Conservation (phyloP, 2,888 invertebrate species). For the Drepana falcataria region DNA sequence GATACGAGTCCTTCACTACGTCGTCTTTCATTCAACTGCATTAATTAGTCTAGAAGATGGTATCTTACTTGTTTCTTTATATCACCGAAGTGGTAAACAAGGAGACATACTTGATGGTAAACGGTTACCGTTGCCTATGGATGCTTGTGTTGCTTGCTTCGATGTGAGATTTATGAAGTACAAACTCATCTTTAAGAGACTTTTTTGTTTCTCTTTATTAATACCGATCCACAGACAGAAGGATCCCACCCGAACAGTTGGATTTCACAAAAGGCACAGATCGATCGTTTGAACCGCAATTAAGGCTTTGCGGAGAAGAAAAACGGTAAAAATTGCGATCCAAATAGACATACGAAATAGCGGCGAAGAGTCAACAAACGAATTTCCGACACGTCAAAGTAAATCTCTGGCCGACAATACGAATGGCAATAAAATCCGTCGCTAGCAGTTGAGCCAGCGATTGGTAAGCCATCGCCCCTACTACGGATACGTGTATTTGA, state of each 20-base stretch:
- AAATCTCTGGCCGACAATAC: conserved; percentile 73
- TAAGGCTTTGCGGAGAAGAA: conserved; percentile 34
- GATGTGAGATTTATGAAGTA: not conserved
- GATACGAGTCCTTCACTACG: too few relatives aligned
- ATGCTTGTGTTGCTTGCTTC: too few relatives aligned
- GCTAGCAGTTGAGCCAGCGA: conserved; percentile 51
- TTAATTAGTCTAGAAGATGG: too few relatives aligned
- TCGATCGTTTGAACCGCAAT: conserved; percentile 23
- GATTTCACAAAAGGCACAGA: not conserved
- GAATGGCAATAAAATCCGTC: conserved; percentile 74
- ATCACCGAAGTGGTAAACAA: too few relatives aligned
- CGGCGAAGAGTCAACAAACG: conserved; percentile 64
- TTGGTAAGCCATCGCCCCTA: conserved; percentile 58
- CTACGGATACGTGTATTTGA: conserved; percentile 14
- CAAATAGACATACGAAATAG: conserved; percentile 45
- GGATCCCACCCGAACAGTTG: not conserved
- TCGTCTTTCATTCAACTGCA: too few relatives aligned
- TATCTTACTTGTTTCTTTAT: too few relatives aligned
- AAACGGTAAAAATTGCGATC: conserved; percentile 32
- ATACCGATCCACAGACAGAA: not conserved
- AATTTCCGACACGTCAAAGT: conserved; percentile 72
- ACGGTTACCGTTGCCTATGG: too few relatives aligned
- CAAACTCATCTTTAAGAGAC: not conserved
- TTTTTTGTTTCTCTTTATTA: not conserved
- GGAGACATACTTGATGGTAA: too few relatives aligned